Percentiles rank a stretch among this genome's conserved stretches.
These are phyloP conservation scores for Loripinus fragilis DNA, from an alignment of 2,888 invertebrate species.

Conservation along the genomic window DNA sequence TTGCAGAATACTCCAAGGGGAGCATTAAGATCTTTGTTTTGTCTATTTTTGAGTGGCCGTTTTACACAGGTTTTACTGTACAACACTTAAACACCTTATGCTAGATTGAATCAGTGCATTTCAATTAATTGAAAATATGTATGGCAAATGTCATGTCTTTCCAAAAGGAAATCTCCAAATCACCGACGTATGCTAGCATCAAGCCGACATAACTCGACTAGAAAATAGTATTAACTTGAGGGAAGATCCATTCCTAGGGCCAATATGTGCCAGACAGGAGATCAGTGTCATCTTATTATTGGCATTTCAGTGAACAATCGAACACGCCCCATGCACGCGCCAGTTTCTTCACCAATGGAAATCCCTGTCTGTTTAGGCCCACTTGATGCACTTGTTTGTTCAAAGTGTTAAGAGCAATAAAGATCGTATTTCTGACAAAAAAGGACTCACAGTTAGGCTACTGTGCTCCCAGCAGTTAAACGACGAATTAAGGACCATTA, in stretches of 20 bases:
- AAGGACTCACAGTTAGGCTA: conserved; percentile 37
- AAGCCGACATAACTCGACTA: not conserved
- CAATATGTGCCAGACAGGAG: conserved; percentile 22
- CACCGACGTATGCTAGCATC: not conserved
- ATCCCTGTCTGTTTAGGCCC: conserved; percentile 35
- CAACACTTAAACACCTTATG: no score
- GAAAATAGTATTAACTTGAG: not conserved
- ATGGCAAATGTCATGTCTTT: no score
- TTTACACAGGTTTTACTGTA: no score
- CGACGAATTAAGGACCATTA: conserved; percentile 51
- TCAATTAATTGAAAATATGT: no score
- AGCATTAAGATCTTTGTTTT: no score
- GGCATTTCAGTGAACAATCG: conserved; percentile 22
- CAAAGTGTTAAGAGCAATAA: conserved; percentile 52
- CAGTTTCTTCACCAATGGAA: conserved; percentile 40
- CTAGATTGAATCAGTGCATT: no score
- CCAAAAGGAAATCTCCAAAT: not conserved
- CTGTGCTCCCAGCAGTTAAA: conserved; percentile 35
- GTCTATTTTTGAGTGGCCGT: no score
- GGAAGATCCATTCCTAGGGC: conserved; percentile 24
- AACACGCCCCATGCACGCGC: conserved; percentile 56
- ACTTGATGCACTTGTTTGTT: conserved; percentile 42
- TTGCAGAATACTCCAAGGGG: no score
- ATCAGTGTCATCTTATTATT: conserved; percentile 28
- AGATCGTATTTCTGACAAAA: conserved; percentile 28